Conservation (phyloP, 2,113 vertebrate species). For the Cryptomyrus ogoouensis region DNA sequence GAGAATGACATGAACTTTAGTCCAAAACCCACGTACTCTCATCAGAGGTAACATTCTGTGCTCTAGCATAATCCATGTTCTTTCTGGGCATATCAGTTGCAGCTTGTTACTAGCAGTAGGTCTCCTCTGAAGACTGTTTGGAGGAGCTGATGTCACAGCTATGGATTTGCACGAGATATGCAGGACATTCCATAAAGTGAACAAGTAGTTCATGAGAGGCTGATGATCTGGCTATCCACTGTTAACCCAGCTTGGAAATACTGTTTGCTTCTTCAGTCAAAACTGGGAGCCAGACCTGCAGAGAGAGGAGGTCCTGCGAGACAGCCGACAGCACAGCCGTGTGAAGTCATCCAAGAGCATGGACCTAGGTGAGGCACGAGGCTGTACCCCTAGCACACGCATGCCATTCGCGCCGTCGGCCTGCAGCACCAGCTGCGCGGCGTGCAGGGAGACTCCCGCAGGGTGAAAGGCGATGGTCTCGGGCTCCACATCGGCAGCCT, state of each 20-base stretch:
- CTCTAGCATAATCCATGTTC: neutral
- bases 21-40: conserved; percentile 31
- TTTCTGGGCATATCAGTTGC: neutral
- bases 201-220: neutral
- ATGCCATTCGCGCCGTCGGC: neutral
- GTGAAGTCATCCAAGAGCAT: conserved; percentile 94
- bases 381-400: conserved; percentile 15
- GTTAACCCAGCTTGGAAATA: neutral
- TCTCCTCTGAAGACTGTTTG: neutral
- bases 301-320: conserved; percentile 34
- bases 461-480: neutral
- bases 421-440: neutral
- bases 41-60: conserved; percentile 41
- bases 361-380: conserved; percentile 80
- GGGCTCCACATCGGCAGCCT: neutral
- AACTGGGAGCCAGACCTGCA: conserved; percentile 15
- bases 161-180: neutral
- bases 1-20: conserved; percentile 28
- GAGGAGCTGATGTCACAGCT: neutral
- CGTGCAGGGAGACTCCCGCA: neutral
- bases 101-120: neutral
- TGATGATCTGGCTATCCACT: neutral
- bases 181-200: neutral
- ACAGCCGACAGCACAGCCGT: conserved; percentile 64
- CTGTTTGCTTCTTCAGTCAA: conserved; percentile 20